A percentile compares a stretch with the other conserved stretches of the same genome.
phyloP scores from a whole-genome alignment of 2,888 invertebrate species.

The Microctonus hyperodae region DNA sequence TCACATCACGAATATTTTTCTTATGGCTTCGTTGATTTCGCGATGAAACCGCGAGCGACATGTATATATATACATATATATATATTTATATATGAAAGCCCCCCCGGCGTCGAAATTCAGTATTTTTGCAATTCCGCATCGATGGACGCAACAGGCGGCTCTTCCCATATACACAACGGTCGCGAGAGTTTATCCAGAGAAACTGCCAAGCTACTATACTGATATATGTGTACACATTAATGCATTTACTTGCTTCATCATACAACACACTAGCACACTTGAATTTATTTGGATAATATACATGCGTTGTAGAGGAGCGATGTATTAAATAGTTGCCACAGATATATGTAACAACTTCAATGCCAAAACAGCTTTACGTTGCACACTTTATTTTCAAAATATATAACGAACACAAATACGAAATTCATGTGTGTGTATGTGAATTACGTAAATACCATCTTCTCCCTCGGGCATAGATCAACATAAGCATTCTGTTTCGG shows the following conservation, averaged over 20 bases:
- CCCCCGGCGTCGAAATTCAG: slow-evolving; percentile 43
- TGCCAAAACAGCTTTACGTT: slow-evolving; percentile 5
- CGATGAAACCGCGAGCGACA: slow-evolving; percentile 42
- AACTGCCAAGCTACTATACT: background rate
- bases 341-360: background rate
- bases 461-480: slow-evolving; percentile 37
- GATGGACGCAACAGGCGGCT: slow-evolving; percentile 55
- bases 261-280: background rate
- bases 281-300: background rate
- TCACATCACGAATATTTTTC: slow-evolving; percentile 26
- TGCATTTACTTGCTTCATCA: slow-evolving; percentile 2
- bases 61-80: no score
- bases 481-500: slow-evolving; percentile 39
- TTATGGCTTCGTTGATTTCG: slow-evolving; percentile 43
- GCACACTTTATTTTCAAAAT: slow-evolving; percentile 13
- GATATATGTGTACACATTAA: slow-evolving; percentile 6
- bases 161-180: slow-evolving; percentile 48
- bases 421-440: background rate
- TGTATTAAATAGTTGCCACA: no score
- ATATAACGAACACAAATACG: background rate
- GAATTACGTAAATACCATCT: slow-evolving; percentile 36
- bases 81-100: no score
- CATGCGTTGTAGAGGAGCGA: background rate
- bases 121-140: slow-evolving; percentile 56
- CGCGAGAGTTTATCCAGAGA: slow-evolving; percentile 14